Base-by-base conservation (phyloP, 92 coral and sea anemone genomes). In the Epizoanthus scotinus region DNA sequence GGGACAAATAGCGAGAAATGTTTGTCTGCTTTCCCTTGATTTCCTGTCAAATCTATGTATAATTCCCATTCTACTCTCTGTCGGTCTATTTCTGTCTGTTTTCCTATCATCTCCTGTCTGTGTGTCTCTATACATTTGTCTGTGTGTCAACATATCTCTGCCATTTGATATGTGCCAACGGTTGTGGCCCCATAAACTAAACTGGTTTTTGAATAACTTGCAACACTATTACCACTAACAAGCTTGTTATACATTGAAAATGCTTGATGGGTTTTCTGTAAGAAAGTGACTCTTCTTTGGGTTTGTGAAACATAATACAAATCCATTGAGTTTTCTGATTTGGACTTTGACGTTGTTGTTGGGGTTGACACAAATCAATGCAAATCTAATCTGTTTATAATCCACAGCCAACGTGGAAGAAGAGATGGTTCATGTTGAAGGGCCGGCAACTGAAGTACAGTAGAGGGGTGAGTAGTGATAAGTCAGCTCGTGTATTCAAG, bases 381-480 rank as follows among this genome's bases (percentile, higher is more conserved):
- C n/a, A 26, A 61, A 81, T 7, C 36, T 14, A 27, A 85, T 24
- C 73, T 89, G 97, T 73, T 73, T 44, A 9, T 47, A 53, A 44
- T 31, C 31, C 15, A 7, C 79, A 73, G 79, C 79, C 79, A 60
- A 73, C 79, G 52, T 91, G 94, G 99, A 93, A 81, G 81, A 95
- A 87, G 36, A 74, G 95, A 1, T 81, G 79, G 66, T 95, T 93
- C 78, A 64, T 89, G 63, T 77, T 95, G 83, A 93, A 91, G 62
- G 99, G 94, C 42, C 79, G 98, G 53, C 90, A 90, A 8, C 82
- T 95, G 56, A 89, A 88, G 68, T 95, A 93, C 79, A 88, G 86
- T 50, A 91, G 94, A 75, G 98, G 92, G 84, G 99, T 95, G 68
- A 80, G 95, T 73, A 18, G 57, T 21, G 56, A n/a, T 70, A 0